Evolutionary conservation across 2,888 invertebrate species (phyloP).

Genomic region (Lithophane semibrunnea): DNA sequence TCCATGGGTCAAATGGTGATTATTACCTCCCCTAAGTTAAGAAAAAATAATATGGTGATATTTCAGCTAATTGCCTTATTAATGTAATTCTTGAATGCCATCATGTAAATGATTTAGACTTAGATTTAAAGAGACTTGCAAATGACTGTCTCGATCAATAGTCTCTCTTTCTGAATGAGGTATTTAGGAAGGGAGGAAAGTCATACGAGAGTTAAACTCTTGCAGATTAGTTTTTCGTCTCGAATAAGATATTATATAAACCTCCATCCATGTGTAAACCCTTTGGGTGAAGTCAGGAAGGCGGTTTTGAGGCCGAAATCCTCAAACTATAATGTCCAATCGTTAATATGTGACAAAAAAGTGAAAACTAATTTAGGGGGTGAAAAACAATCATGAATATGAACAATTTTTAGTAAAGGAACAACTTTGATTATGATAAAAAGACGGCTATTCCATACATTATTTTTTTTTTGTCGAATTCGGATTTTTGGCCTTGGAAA

Average conservation of each 20-base stretch:
- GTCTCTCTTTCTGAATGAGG: conserved; percentile 21
- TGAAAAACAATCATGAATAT: background rate
- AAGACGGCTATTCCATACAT: background rate
- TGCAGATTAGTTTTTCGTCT: conserved; percentile 16
- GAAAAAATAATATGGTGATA: conserved; percentile 29
- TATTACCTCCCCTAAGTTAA: conserved; percentile 36
- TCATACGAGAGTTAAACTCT: conserved; percentile 2
- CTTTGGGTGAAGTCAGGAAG: conserved; percentile 1
- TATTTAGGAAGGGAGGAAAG: conserved; percentile 15
- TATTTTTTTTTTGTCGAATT: background rate
- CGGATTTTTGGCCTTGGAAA: background rate
- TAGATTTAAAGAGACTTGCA: conserved; percentile 3
- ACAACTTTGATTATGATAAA: background rate
- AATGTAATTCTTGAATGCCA: conserved; percentile 26
- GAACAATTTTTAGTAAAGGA: background rate
- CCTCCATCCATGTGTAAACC: background rate
- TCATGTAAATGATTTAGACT: conserved; percentile 6
- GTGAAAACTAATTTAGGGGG: background rate
- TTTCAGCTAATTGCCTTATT: conserved; percentile 26
- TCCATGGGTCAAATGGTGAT: background rate
- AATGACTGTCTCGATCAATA: background rate
- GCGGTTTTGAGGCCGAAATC: conserved; percentile 4
- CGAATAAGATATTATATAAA: conserved; percentile 18
- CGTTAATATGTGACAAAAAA: background rate
- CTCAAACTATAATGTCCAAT: background rate